Conservation (phyloP, 2,888 invertebrate genomes). For the Melolontha melolontha region DNA sequence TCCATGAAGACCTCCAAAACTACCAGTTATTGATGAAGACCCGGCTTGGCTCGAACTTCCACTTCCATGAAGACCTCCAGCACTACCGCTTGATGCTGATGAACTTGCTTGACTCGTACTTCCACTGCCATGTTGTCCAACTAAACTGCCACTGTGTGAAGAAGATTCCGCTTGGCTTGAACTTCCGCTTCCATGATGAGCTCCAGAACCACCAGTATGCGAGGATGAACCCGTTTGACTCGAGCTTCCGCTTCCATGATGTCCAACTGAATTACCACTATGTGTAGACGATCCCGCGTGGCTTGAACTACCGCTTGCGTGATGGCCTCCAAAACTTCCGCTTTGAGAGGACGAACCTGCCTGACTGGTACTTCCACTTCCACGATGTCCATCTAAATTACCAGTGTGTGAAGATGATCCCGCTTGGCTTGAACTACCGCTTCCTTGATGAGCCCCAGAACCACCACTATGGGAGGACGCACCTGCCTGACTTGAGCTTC, state of each 20-base stretch:
- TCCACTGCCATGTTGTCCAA: too few relatives aligned
- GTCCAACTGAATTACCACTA: background rate
- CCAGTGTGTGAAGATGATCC: background rate
- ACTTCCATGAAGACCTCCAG: background rate
- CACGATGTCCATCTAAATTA: too few relatives aligned
- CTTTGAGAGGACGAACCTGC: too few relatives aligned
- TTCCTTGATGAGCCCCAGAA: background rate
- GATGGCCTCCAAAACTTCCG: background rate
- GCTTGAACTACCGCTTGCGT: background rate
- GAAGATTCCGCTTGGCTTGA: background rate
- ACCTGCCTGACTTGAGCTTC: background rate
- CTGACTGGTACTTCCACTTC: too few relatives aligned
- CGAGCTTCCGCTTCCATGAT: background rate
- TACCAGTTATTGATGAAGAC: background rate
- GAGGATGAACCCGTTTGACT: background rate
- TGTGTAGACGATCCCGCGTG: background rate
- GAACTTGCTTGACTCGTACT: too few relatives aligned
- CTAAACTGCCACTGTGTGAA: background rate
- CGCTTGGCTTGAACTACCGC: background rate
- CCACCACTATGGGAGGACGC: background rate
- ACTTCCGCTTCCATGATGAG: background rate
- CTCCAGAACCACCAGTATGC: background rate
- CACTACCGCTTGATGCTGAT: background rate
- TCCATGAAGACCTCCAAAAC: too few relatives aligned
- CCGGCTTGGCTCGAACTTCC: slow-evolving; percentile 3